Percentiles rank a stretch among this genome's conserved stretches.
These are phyloP conservation scores for Galerucella calmariensis DNA, from an alignment of 2,888 invertebrate species.

Conservation along the genomic window DNA sequence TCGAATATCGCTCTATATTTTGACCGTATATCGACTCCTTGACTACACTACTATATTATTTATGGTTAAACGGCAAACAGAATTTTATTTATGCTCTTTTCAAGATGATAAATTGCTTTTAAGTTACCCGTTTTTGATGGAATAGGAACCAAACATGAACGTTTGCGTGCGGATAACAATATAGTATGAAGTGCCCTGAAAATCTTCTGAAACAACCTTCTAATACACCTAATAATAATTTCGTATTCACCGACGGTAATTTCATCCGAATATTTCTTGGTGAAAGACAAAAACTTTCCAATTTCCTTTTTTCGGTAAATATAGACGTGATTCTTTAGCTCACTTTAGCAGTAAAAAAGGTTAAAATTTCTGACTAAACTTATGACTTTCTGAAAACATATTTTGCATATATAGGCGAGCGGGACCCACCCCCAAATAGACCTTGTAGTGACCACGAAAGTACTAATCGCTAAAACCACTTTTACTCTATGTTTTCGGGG, in stretches of 20 bases:
- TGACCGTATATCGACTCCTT: not conserved
- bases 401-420: too few species aligned
- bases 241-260: conserved; percentile 12
- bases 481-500: too few species aligned
- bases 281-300: conserved; percentile 22
- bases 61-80: conserved; percentile 22
- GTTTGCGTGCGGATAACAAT: conserved; percentile 28
- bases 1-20: too few species aligned
- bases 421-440: too few species aligned
- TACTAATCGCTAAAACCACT: too few species aligned
- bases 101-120: conserved; percentile 31
- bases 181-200: conserved; percentile 30
- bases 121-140: conserved; percentile 21
- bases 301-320: conserved; percentile 25
- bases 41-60: not conserved
- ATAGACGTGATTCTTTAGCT: not conserved
- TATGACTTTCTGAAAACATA: too few species aligned
- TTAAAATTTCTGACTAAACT: not conserved
- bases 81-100: conserved; percentile 27
- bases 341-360: not conserved
- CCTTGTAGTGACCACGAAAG: too few species aligned
- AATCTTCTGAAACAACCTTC: conserved; percentile 23
- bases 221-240: conserved; percentile 31
- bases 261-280: conserved; percentile 9
- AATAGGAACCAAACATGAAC: conserved; percentile 28